Evolutionary conservation across 2,888 invertebrate species (phyloP).

Genomic region (Eupeodes latifasciatus): DNA sequence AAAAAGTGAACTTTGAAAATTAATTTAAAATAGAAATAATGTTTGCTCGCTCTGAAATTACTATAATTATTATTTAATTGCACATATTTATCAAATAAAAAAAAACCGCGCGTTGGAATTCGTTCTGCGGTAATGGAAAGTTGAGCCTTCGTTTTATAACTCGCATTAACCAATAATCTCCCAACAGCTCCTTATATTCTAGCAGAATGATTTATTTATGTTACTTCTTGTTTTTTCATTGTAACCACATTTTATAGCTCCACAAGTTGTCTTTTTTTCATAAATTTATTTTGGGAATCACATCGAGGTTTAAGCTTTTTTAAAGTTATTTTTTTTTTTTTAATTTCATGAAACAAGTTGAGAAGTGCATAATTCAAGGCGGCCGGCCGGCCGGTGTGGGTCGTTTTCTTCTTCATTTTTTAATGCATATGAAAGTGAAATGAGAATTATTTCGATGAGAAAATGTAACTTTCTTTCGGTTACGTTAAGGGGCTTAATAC

Average conservation of each 20-base stretch:
- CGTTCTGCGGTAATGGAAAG: no score
- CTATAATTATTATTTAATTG: no score
- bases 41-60: no score
- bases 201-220: constrained; percentile 15
- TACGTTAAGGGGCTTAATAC: constrained; percentile 12
- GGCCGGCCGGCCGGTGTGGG: constrained; percentile 2
- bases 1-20: no score
- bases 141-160: no score
- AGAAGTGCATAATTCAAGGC: constrained; percentile 4
- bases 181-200: not conserved
- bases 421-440: constrained; percentile 64
- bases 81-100: no score
- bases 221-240: not conserved
- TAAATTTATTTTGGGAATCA: constrained; percentile 49
- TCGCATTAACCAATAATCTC: not conserved
- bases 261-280: constrained; percentile 21
- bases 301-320: constrained; percentile 1
- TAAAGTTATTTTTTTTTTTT: constrained; percentile 36
- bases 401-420: not conserved
- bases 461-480: constrained; percentile 67
- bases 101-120: no score
- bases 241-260: constrained; percentile 25
- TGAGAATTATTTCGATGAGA: constrained; percentile 53
- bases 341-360: constrained; percentile 3
- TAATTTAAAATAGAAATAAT: no score